Conservation (phyloP, 2,113 vertebrate species). For the Alligator sinensis region DNA sequence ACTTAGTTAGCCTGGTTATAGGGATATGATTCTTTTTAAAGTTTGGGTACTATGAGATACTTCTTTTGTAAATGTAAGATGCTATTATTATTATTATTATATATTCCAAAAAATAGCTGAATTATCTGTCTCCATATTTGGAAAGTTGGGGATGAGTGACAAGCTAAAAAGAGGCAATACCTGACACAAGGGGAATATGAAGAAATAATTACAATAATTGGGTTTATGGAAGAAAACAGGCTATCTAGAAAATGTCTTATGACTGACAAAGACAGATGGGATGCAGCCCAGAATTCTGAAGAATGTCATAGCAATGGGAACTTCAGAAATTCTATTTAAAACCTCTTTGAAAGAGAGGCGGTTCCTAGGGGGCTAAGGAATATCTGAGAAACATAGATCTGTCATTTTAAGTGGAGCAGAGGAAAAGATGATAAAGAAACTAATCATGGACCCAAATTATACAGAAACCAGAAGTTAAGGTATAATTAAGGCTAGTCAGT, state of each 20-base stretch:
- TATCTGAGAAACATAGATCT: neutral
- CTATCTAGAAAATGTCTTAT: conserved; percentile 26
- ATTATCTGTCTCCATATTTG: conserved; percentile 40
- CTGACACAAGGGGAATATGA: conserved; percentile 3
- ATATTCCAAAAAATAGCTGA: conserved; percentile 28
- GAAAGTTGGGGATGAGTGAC: conserved; percentile 37
- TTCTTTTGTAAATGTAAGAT: neutral
- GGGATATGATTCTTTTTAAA: neutral
- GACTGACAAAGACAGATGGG: conserved; percentile 30
- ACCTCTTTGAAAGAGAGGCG: neutral
- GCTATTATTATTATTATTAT: neutral
- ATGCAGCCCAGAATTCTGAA: conserved; percentile 5
- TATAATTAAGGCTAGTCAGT: neutral
- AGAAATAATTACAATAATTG: conserved; percentile 50
- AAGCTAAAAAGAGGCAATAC: conserved; percentile 28
- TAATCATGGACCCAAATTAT: neutral
- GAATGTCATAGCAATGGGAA: neutral
- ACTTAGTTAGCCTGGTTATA: neutral
- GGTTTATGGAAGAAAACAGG: conserved; percentile 9
- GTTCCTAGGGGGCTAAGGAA: neutral
- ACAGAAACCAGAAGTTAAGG: rapidly evolving
- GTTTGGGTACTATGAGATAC: conserved; percentile 12
- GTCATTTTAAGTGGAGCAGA: neutral
- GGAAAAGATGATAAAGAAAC: neutral
- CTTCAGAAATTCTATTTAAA: neutral